Evolutionary conservation across 2,113 vertebrate species (phyloP), one percentile per base, ranked within the genome.

Genomic region (Ceratotherium simum): DNA sequence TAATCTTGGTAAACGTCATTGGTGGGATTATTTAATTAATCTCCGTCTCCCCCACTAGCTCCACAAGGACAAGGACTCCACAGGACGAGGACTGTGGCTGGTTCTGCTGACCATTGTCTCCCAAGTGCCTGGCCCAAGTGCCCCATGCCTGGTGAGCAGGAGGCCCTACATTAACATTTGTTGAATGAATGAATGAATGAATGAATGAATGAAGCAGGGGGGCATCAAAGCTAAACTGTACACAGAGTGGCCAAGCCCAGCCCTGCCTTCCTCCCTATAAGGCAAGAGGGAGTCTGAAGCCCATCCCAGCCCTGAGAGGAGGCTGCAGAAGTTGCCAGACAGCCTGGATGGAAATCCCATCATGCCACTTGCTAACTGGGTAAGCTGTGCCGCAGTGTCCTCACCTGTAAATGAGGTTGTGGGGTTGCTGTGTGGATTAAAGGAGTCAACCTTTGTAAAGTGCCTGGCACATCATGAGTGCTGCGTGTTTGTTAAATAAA

Each of bases 1-100:
- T n/a, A 13, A 54, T 46, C 56, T 78, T 7, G 8, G 27, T 2
- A 6, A 39, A 14, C 0, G 1, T 39, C 36, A 1, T 12, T 10
- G 23, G 17, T 23, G 18, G 6, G 56, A 73, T 1, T 10, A 3
- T n/a, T 80, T 25, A 10, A 42, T 23, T n/a, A 4, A 83, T 11
- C 29, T 72, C 84, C 58, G 6, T 48, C 65, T 84, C 20, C 85
- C 62, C 21, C 14, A 7, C 5, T 16, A 56, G 29, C 17, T 42
- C 60, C 82, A 21, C 48, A 7, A 39, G 18, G 17, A 5, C 48
- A 16, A 48, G 17, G 42, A 21, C n/a, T 36, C 72, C 67, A 21
- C 54, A 7, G 33, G 27, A 2, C 85, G 54, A 31, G 48, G 42
- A 39, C 70, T 2, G 79, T 46, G 85, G n/a, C 89, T 65, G 67